Evolutionary conservation across 2,888 invertebrate species (phyloP).

Genomic region (Sinopyrophorus schimmeli): DNA sequence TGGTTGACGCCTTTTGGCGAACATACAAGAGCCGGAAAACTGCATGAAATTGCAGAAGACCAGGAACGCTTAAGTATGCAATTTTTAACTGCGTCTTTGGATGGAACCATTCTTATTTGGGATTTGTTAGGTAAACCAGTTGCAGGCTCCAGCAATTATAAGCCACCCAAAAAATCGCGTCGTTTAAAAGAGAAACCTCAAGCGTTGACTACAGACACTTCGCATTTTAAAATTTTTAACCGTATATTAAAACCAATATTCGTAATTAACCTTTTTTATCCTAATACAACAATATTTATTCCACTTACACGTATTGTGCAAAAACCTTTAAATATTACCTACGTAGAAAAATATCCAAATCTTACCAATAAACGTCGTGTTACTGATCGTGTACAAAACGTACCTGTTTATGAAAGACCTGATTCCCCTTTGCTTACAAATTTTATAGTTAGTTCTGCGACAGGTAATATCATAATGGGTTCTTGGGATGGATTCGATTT

Average conservation of each 20-base stretch:
- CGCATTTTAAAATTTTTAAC: slow-evolving; percentile 64
- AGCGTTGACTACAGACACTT: slow-evolving; percentile 62
- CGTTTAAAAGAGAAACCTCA: slow-evolving; percentile 61
- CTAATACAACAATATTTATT: slow-evolving; percentile 44
- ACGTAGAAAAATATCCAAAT: slow-evolving; percentile 42
- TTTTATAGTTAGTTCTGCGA: slow-evolving; percentile 43
- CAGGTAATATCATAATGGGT: slow-evolving; percentile 45
- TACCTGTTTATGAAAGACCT: slow-evolving; percentile 19
- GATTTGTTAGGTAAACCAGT: slow-evolving; percentile 61
- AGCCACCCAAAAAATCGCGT: slow-evolving; percentile 50
- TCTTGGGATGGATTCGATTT: slow-evolving; percentile 72
- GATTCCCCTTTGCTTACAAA: slow-evolving; percentile 12
- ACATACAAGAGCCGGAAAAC: slow-evolving; percentile 63
- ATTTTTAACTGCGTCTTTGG: slow-evolving; percentile 67
- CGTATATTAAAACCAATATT: slow-evolving; percentile 67
- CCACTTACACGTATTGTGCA: slow-evolving; percentile 49
- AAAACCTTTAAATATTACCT: slow-evolving; percentile 51
- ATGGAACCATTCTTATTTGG: slow-evolving; percentile 73
- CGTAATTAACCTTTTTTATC: slow-evolving; percentile 55
- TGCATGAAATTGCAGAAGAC: slow-evolving; percentile 52
- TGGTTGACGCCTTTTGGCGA: slow-evolving; percentile 69
- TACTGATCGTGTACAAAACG: slow-evolving; percentile 28
- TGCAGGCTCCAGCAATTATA: slow-evolving; percentile 44
- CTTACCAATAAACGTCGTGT: slow-evolving; percentile 18
- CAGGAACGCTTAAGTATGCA: slow-evolving; percentile 57